Conservation (phyloP, 2,113 vertebrate genomes). For the Tilapia sparmanii region DNA sequence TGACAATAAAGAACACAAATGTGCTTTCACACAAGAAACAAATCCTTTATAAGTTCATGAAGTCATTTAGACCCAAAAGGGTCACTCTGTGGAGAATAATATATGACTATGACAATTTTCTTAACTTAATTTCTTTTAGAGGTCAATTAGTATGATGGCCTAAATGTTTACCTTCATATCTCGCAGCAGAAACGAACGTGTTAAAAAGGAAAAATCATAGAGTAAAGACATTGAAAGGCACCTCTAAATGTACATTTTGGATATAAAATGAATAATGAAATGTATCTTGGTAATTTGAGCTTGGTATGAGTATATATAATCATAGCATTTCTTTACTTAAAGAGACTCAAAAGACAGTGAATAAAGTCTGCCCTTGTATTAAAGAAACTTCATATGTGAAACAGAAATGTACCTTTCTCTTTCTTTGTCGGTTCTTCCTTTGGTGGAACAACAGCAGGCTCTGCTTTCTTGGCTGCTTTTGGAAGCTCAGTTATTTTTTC, state of each 20-base stretch:
- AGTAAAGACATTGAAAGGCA: neutral
- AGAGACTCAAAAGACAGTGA: neutral
- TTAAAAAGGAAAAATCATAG: neutral
- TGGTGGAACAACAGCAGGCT: slow-evolving; percentile 50
- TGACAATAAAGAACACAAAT: neutral
- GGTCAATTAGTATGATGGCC: neutral
- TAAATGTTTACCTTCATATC: neutral
- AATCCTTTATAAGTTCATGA: neutral
- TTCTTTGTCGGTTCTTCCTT: slow-evolving; percentile 19
- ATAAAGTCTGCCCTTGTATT: neutral
- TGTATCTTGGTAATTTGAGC: neutral
- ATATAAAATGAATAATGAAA: neutral
- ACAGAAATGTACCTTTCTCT: slow-evolving; percentile 57
- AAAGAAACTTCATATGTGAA: neutral
- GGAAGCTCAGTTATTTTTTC: slow-evolving; percentile 70
- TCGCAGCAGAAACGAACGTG: neutral
- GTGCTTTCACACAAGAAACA: slow-evolving; percentile 30
- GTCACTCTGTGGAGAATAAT: neutral
- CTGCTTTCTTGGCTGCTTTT: slow-evolving; percentile 67
- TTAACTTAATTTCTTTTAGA: neutral
- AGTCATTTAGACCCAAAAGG: neutral
- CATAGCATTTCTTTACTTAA: neutral
- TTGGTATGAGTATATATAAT: neutral
- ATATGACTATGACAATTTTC: neutral
- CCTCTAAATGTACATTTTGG: neutral